phyloP scores from a whole-genome alignment of 2,113 vertebrate genomes.

The Saguinus imperator region DNA sequence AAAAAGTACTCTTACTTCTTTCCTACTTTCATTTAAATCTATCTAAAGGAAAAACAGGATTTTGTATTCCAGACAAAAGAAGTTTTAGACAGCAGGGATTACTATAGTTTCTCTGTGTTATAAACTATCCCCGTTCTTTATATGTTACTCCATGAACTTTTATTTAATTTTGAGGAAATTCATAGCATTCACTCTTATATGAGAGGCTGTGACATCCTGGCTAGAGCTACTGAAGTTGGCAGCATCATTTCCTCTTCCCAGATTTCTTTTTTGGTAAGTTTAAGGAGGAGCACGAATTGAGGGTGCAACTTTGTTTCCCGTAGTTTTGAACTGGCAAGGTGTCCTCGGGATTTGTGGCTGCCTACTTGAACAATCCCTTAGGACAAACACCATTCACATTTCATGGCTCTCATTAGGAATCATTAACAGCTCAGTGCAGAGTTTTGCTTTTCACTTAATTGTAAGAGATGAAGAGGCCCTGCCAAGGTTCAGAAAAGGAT shows the following conservation, averaged over 20 bases:
- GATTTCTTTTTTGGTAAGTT: background rate
- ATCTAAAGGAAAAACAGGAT: background rate
- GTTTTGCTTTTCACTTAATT: constrained; percentile 73
- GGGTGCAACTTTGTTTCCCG: background rate
- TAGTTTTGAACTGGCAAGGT: background rate
- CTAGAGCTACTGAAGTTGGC: background rate
- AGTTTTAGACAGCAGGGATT: background rate
- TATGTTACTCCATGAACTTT: background rate
- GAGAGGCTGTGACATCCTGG: background rate
- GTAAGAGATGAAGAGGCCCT: constrained; percentile 71
- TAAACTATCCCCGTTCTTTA: background rate
- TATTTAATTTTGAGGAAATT: constrained; percentile 37
- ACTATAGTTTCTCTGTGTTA: background rate
- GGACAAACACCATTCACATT: background rate
- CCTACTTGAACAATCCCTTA: constrained; percentile 4
- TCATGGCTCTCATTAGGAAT: constrained; percentile 3
- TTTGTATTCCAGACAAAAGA: background rate
- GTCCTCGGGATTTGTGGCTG: background rate
- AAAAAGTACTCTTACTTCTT: background rate
- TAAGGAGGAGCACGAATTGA: background rate
- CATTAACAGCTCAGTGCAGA: constrained; percentile 35
- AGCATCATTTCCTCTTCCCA: background rate
- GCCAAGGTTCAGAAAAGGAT: constrained; percentile 67
- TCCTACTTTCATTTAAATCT: background rate
- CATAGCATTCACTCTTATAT: background rate